Evolutionary conservation across 2,113 vertebrate species (phyloP).

Genomic region (Hippocampus zosterae): DNA sequence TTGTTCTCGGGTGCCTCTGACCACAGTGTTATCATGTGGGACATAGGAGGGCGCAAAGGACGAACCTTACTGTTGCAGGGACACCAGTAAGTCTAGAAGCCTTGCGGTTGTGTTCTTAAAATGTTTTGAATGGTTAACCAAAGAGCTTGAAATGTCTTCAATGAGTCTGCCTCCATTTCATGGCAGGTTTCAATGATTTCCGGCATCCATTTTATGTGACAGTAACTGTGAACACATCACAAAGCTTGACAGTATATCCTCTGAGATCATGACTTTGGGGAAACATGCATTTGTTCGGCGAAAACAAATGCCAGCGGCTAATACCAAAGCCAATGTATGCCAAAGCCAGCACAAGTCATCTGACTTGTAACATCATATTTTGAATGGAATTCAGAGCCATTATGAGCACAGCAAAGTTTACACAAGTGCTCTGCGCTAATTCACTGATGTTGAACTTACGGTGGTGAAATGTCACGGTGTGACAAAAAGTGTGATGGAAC

Average conservation of each 20-base stretch:
- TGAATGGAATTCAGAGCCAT: background rate
- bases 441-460: background rate
- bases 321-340: background rate
- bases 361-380: background rate
- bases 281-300: too few relatives aligned
- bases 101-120: background rate
- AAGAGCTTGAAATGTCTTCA: background rate
- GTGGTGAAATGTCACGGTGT: background rate
- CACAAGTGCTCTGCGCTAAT: background rate
- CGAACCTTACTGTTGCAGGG: conserved; percentile 88
- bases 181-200: too few relatives aligned
- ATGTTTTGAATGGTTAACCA: background rate
- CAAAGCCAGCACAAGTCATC: background rate
- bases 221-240: too few relatives aligned
- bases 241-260: too few relatives aligned
- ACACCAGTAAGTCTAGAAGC: conserved; percentile 82
- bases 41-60: conserved; percentile 92
- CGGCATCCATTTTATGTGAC: too few relatives aligned
- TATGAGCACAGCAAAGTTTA: background rate
- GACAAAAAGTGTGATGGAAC: background rate
- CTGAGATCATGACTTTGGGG: too few relatives aligned
- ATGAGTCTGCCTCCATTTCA: background rate
- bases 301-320: too few relatives aligned
- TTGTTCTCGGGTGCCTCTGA: conserved; percentile 96
- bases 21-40: conserved; percentile 98